These are phyloP conservation scores for Mythimna lalbum DNA, from an alignment of 2,888 invertebrate species.

Conservation along the genomic window DNA sequence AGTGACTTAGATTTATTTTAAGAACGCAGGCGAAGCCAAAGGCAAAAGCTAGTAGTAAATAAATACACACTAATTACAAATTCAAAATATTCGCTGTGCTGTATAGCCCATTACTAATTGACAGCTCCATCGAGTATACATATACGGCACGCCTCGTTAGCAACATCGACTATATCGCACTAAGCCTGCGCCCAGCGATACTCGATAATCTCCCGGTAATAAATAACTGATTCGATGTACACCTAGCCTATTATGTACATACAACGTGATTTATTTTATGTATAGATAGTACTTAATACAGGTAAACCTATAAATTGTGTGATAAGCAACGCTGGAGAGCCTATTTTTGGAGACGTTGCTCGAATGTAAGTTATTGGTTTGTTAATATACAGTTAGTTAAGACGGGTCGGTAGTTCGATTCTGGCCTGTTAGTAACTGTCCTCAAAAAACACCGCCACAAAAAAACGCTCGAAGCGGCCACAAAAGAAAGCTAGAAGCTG, in stretches of 20 bases:
- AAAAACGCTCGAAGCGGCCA: too few species aligned
- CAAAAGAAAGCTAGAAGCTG: too few species aligned
- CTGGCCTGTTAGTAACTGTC: not conserved
- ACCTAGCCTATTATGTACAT: constrained; percentile 29
- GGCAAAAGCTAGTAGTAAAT: too few species aligned
- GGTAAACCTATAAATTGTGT: constrained; percentile 32
- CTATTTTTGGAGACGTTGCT: constrained; percentile 18
- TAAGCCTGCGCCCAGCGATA: constrained; percentile 41
- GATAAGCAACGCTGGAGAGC: not conserved
- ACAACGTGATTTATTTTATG: constrained; percentile 39
- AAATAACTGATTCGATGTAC: constrained; percentile 47
- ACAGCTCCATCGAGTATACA: constrained; percentile 28
- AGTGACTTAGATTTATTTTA: too few species aligned
- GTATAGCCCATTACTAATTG: constrained; percentile 36
- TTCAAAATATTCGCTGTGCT: not conserved
- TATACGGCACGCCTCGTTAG: constrained; percentile 57
- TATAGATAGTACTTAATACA: constrained; percentile 17
- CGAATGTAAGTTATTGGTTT: not conserved
- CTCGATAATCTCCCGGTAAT: constrained; percentile 51
- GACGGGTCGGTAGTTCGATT: not conserved
- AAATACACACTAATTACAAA: not conserved
- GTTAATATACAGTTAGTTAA: not conserved
- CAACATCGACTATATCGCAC: constrained; percentile 29
- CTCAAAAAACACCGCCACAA: too few species aligned
- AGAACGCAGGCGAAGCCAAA: too few species aligned